Evolutionary conservation across 2,888 invertebrate species (phyloP).

Genomic region (Microchrysa polita): DNA sequence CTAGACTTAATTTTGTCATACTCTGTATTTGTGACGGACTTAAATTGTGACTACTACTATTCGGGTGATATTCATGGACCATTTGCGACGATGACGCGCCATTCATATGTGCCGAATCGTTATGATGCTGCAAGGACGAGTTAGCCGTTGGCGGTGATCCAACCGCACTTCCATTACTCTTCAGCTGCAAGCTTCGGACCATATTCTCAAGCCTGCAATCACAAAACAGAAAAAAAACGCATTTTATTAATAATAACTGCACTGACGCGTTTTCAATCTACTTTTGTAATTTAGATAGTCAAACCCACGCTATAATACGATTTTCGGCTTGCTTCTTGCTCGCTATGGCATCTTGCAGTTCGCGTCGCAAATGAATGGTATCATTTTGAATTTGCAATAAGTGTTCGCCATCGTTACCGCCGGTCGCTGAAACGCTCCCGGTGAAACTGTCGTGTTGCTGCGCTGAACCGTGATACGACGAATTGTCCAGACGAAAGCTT

Average conservation of each 20-base stretch:
- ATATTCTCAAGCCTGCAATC: slow-evolving; percentile 63
- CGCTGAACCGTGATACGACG: slow-evolving; percentile 52
- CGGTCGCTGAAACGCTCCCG: slow-evolving; percentile 43
- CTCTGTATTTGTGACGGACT: slow-evolving; percentile 50
- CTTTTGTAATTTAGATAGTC: slow-evolving; percentile 47
- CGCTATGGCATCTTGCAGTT: slow-evolving; percentile 61
- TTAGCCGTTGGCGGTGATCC: slow-evolving; percentile 22
- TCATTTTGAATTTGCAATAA: slow-evolving; percentile 53
- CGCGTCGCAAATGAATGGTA: slow-evolving; percentile 59
- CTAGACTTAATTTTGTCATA: slow-evolving; percentile 58
- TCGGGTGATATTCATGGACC: background rate
- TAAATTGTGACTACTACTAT: slow-evolving; percentile 33
- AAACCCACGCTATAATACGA: slow-evolving; percentile 65
- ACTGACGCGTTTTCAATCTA: slow-evolving; percentile 20
- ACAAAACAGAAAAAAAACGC: slow-evolving; percentile 42
- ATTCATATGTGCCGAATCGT: slow-evolving; percentile 17
- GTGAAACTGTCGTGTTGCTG: slow-evolving; percentile 54
- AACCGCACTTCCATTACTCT: slow-evolving; percentile 47
- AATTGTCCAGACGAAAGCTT: slow-evolving; percentile 12
- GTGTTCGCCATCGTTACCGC: slow-evolving; percentile 47
- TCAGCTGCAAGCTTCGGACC: slow-evolving; percentile 61
- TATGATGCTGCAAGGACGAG: slow-evolving; percentile 6
- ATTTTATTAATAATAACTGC: slow-evolving; percentile 45
- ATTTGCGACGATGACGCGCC: slow-evolving; percentile 2
- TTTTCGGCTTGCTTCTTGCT: slow-evolving; percentile 63